Evolutionary conservation across 2,797 vertebrate genomes (phyloP).

Genomic region (Apodemus agrarius): DNA sequence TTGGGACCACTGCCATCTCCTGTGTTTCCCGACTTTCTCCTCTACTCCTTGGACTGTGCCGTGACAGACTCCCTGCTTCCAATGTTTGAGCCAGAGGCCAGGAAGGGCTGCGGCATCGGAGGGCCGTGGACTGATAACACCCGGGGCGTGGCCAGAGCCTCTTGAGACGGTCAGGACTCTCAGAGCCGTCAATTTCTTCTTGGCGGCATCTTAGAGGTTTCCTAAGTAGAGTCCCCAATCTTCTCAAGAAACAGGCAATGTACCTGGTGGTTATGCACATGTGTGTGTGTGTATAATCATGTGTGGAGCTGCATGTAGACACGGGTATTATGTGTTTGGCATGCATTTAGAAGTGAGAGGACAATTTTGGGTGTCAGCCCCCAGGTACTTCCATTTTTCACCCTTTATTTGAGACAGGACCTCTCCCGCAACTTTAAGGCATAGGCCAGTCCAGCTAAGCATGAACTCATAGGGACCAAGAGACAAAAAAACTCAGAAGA

Average conservation of each 20-base stretch:
- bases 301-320: background rate
- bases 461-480: background rate
- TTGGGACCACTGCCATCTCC: background rate
- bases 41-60: background rate
- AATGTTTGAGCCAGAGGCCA: background rate
- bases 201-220: background rate
- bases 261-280: background rate
- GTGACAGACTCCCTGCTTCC: background rate
- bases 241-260: background rate
- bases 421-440: background rate
- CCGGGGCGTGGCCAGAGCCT: background rate
- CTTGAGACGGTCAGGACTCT: background rate
- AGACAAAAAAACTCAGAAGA: background rate
- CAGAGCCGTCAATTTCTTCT: background rate
- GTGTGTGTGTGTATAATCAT: background rate
- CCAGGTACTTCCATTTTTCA: background rate
- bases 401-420: background rate
- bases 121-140: background rate
- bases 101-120: background rate
- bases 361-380: background rate
- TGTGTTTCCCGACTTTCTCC: no score
- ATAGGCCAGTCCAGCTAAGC: background rate
- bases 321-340: background rate
- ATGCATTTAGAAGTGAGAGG: background rate
- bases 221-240: background rate